Evolutionary conservation across 2,113 vertebrate species (phyloP), one percentile per base, ranked within the genome.

Genomic region (Campylomormyrus tamandua): DNA sequence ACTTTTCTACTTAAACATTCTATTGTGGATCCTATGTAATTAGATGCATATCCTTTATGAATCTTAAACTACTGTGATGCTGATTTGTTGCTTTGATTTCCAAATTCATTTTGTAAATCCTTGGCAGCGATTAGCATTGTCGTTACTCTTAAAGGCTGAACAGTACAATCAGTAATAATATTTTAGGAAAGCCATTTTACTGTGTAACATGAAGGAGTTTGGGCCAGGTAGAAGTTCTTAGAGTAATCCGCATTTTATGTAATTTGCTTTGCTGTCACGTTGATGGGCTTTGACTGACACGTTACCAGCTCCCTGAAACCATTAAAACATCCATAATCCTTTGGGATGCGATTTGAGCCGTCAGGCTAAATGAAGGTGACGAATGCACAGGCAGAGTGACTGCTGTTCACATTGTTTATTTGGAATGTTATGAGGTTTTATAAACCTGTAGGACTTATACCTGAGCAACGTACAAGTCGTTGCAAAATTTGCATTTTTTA

Each of bases 251-350:
- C 93, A 91, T 93, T 95, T 91, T 94, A 90, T 87, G 89, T 95
- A 94, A 93, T 93, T 93, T 90, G 91, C 92, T 95, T 93, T 92
- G 92, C 92, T 93, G 90, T 50, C 88, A 89, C 90, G 91, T 91
- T 91, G 92, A 88, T 74, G 83, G 90, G 89, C 88, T 89, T 92
- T 92, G 92, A 90, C 90, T 91, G 87, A 90, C 87, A 85, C 15
- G 70, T 49, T 77, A 39, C 48, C 88, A 91, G 83, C 91, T 56
- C 91, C 92, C 92, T 93, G 94, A 94, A 94, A 92, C 91, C 89
- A 91, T 94, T 94, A 94, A 94, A 89, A 89, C 91, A 89, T 92
- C 90, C 92, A 87, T 93, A 93, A 93, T 95, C 94, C 94, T 90
- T 91, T 91, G 90, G 90, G 92, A 91, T 92, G 90, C 93, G 94